phyloP scores from a whole-genome alignment of 2,113 vertebrate species.

The Edolisoma coerulescens region DNA sequence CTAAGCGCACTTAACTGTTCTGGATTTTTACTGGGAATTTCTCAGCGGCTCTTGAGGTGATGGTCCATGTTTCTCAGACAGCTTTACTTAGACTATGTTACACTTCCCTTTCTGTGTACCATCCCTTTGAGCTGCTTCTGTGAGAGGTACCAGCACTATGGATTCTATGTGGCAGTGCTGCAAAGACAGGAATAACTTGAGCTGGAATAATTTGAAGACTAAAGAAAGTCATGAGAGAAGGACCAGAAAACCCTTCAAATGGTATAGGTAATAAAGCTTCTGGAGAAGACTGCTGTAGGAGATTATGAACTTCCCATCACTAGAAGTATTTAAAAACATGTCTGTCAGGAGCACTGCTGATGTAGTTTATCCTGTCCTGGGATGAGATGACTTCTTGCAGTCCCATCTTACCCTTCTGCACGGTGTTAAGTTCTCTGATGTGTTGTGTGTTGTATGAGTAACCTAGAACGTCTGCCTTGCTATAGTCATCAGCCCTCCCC shows the following conservation, averaged over 20 bases:
- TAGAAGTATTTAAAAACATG: neutral
- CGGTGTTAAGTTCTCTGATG: accelerated
- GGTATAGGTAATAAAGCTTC: neutral
- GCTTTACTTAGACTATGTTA: neutral
- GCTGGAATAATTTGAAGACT: neutral
- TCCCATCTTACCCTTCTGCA: accelerated
- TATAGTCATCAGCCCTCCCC: neutral
- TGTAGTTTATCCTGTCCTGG: neutral
- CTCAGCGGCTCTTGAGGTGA: neutral
- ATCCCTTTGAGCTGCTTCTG: neutral
- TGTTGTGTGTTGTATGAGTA: neutral
- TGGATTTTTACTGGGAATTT: neutral
- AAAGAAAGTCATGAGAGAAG: neutral
- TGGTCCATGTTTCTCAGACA: neutral
- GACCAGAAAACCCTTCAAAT: neutral
- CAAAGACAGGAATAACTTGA: neutral
- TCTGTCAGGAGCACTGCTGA: neutral
- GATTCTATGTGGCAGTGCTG: neutral
- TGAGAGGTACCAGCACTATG: accelerated
- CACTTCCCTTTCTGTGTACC: neutral
- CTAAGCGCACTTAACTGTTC: neutral
- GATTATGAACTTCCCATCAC: neutral
- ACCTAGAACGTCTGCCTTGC: neutral
- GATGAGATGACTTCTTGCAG: neutral
- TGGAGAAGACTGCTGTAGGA: neutral